phyloP scores from a whole-genome alignment of 2,888 invertebrate species.

The Dione juno region DNA sequence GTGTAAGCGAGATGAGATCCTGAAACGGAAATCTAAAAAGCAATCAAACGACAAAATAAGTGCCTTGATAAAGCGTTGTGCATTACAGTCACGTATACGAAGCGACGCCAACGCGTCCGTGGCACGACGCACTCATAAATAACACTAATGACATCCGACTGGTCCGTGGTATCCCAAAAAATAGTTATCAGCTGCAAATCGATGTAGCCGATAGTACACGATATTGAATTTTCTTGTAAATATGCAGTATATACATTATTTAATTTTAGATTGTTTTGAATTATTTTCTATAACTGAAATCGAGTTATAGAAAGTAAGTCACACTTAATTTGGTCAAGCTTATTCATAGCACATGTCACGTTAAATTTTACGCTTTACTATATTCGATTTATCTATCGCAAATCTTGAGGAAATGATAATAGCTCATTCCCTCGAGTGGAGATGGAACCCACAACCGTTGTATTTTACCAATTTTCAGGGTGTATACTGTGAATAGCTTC shows the following conservation, averaged over 20 bases:
- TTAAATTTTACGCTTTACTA: too few species aligned
- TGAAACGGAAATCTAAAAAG: constrained; percentile 37
- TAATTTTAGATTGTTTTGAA: too few species aligned
- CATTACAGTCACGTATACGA: constrained; percentile 49
- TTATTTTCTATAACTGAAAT: too few species aligned
- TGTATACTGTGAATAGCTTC: too few species aligned
- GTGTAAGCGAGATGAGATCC: constrained; percentile 39
- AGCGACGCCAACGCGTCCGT: constrained; percentile 44
- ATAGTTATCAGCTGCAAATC: constrained; percentile 38
- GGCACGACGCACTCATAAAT: constrained; percentile 74
- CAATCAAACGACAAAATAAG: constrained; percentile 28
- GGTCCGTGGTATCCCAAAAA: constrained; percentile 48
- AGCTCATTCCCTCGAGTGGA: not conserved
- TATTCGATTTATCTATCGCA: too few species aligned
- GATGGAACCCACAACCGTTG: not conserved
- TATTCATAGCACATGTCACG: too few species aligned
- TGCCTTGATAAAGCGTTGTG: constrained; percentile 37
- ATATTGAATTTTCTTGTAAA: constrained; percentile 17
- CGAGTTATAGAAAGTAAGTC: too few species aligned
- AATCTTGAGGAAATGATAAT: not conserved
- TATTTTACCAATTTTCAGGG: too few species aligned
- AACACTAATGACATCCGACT: constrained; percentile 79
- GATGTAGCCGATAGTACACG: constrained; percentile 28
- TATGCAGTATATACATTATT: not conserved
- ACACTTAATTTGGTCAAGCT: too few species aligned